Evolutionary conservation across 2,113 vertebrate species (phyloP).

Genomic region (Glaucomys volans): DNA sequence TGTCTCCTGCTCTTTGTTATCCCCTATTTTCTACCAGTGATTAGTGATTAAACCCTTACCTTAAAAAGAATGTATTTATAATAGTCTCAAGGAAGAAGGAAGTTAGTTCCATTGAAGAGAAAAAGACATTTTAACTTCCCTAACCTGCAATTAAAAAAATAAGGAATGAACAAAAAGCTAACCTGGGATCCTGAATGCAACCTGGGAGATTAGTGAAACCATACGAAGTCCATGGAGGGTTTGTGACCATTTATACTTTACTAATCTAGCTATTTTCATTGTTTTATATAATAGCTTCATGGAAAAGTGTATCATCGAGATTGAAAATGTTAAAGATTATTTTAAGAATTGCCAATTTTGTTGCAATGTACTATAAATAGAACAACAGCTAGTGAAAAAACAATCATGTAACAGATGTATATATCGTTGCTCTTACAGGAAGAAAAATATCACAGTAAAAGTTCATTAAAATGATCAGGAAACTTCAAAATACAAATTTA

Average conservation of each 20-base stretch:
- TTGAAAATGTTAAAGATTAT: conserved; percentile 67
- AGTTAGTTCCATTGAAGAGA: neutral
- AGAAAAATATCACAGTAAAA: conserved; percentile 68
- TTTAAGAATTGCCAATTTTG: conserved; percentile 62
- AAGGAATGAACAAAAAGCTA: conserved; percentile 25
- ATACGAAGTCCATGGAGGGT: neutral
- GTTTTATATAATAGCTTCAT: conserved; percentile 52
- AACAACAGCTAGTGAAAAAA: conserved; percentile 54
- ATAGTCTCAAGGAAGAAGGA: neutral
- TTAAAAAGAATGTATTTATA: neutral
- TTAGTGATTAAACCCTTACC: neutral
- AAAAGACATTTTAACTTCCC: conserved; percentile 33
- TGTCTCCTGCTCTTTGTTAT: neutral
- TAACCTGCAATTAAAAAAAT: conserved; percentile 45
- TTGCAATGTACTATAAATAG: conserved; percentile 56
- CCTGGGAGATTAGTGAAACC: conserved; percentile 19
- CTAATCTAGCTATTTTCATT: conserved; percentile 48
- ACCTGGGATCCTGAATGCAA: neutral
- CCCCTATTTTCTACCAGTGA: neutral
- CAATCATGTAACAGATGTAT: conserved; percentile 61
- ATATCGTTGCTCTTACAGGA: conserved; percentile 22
- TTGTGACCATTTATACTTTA: neutral
- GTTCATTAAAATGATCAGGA: conserved; percentile 51
- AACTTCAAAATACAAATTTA: conserved; percentile 42
- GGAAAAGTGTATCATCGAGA: conserved; percentile 44